Base-by-base conservation (phyloP, 30 jellyfish, hydroid and myxozoan genomes). In the Turritopsis dohrnii region DNA sequence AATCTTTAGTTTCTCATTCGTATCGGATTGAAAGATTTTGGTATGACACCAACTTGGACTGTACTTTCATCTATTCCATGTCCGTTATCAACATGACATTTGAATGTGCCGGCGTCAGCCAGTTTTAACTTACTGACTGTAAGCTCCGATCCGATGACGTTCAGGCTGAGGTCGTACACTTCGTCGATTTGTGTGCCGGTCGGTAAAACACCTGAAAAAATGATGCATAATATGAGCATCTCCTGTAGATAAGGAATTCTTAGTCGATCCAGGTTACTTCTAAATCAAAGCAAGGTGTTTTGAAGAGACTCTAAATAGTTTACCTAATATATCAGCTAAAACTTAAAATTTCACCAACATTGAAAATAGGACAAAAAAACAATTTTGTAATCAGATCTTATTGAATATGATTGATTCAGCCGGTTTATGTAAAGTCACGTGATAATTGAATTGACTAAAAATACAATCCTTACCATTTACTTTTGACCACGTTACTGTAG, bases 401-500 rank as follows among this genome's bases (percentile, higher is more conserved):
- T n/a, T n/a, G n/a, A n/a, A n/a, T n/a, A n/a, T n/a, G n/a, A n/a
- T n/a, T n/a, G n/a, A n/a, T n/a, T n/a, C n/a, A n/a, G n/a, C n/a
- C n/a, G n/a, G n/a, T n/a, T n/a, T n/a, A n/a, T n/a, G n/a, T n/a
- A n/a, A n/a, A n/a, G n/a, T n/a, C n/a, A n/a, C n/a, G n/a, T n/a
- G n/a, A n/a, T n/a, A n/a, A n/a, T n/a, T 13, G 60, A 41, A 5
- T 13, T 41, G 60, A 41, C 60, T 5, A 13, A 3, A 3, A 3
- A 3, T 5, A 41, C 5, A 41, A 41, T 41, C 60, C 60, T 41
- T 83, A 89, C 96, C 96, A 23, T 30, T 74, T 66, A 18, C 54
- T 79, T 80, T 84, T 72, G 84, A 53, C 96, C 96, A 90, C 1
- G 69, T 52, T 18, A 85, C 91, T 21, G 75, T 29, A 53, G 96